Base-by-base conservation (phyloP, 2,888 invertebrate species). In the Orthosia gothica region DNA sequence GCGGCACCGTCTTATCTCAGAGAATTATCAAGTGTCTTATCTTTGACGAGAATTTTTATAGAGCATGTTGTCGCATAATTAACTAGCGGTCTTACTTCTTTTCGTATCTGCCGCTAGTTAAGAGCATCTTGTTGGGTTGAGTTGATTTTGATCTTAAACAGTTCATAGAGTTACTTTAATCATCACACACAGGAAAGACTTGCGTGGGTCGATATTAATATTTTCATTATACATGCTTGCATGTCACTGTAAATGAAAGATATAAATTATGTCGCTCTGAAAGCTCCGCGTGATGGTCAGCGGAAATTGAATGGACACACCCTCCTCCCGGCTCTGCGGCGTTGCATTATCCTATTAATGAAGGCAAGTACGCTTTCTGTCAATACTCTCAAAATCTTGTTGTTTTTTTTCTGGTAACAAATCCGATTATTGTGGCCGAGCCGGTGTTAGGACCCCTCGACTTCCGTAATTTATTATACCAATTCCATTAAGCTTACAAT, bases 261-360 rank as follows among this genome's bases (percentile, higher is more conserved):
- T 45, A 54, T 76, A 32, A 63, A 49, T 69, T 67, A 32, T 55
- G 12, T 15, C n/a, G 81, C 79, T 84, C 57, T 71, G 54, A 77
- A 81, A 81, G 86, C 83, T 68, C 75, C 58, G 73, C 72, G 81
- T 77, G 68, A 70, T 74, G 83, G 88, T 84, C 86, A 89, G 87
- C 92, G 92, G 93, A 93, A 92, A 93, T 93, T 93, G 91, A 91
- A 91, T 91, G 87, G 92, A 86, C 91, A 91, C 92, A 91, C 92
- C 92, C 91, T 89, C 77, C 83, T 86, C 57, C 62, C 59, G 73
- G 58, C 73, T 62, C 66, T 72, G 66, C 74, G 77, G 76, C 78
- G 40, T 32, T 76, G 77, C 67, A 73, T 67, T 69, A 75, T 70
- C 49, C 54, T 68, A 76, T 74, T 74, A 83, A 79, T 68, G 49